Conservation (phyloP, 1,140 invertebrate species). For the Drosophila seguyi region DNA sequence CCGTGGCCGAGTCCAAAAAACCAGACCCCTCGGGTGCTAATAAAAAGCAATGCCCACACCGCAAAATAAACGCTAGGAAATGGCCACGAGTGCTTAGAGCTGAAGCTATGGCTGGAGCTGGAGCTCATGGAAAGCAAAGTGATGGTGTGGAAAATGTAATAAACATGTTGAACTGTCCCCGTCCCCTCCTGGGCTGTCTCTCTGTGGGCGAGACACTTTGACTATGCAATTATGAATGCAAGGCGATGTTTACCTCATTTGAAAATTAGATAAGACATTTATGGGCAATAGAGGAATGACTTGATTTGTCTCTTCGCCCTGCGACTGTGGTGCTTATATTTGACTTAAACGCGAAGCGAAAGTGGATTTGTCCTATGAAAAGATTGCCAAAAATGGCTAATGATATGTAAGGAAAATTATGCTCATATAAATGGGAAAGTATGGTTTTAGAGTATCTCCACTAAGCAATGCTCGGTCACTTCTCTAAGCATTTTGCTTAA, state of each 20-base stretch:
- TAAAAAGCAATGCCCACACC: constrained; percentile 75
- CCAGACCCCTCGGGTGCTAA: constrained; percentile 63
- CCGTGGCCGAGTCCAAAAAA: constrained; percentile 24
- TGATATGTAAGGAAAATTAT: not conserved
- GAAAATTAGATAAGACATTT: constrained; percentile 78
- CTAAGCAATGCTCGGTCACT: not conserved
- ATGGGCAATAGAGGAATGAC: constrained; percentile 64
- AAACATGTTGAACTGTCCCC: constrained; percentile 71
- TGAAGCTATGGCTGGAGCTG: not conserved
- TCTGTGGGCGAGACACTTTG: constrained; percentile 70
- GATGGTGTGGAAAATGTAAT: constrained; percentile 80
- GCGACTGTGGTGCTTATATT: not conserved
- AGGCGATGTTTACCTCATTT: constrained; percentile 76
- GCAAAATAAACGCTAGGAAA: constrained; percentile 78
- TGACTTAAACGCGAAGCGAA: not conserved
- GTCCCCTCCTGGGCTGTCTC: constrained; percentile 6
- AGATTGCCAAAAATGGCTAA: not conserved
- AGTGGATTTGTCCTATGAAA: constrained; percentile 15
- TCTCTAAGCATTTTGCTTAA: not conserved
- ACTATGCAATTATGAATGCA: constrained; percentile 79
- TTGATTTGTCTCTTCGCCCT: constrained; percentile 52
- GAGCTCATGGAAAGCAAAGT: constrained; percentile 53
- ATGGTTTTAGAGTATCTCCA: too few relatives aligned
- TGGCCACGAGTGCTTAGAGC: constrained; percentile 44
- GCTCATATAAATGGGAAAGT: not conserved